Evolutionary conservation across 2,888 invertebrate genomes (phyloP), one percentile per base, ranked within the genome.

Genomic region (Gastracanthus pulcherrimus): DNA sequence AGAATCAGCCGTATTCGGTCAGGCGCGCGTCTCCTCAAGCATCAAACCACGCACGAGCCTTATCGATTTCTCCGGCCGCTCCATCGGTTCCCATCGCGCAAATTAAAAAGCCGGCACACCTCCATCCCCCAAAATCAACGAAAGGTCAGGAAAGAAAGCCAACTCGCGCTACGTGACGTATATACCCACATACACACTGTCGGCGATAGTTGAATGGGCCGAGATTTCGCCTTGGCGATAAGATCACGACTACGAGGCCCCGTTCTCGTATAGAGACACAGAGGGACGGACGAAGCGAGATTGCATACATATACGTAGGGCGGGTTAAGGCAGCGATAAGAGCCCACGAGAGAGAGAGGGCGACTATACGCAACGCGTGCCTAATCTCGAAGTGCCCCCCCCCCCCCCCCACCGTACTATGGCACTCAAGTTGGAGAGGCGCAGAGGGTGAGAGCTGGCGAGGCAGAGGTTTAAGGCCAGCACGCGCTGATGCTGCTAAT

Each of bases 401-500:
- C 13, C 67, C 16, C 29, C 13, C 60, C 26, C 3, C 45, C n/a
- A n/a, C 2, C 58, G 5, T 13, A 34, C 38, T 19, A 19, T 4
- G 26, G 64, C 45, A 31, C 75, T 70, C 69, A 26, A 64, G 64
- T 6, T 7, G 29, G 1, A 13, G 48, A 64, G 34, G 7, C 2
- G 3, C 6, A 66, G 48, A 16, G 16, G 4, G 23, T 11, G 77
- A 76, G 48, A 55, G 51, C 23, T 34, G 2, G 23, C 5, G 4
- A 13, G 45, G 31, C 19, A 9, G 62, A 38, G 55, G 34, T 62
- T 72, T 76, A 81, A 71, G 71, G 66, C 36, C 38, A 36, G 51
- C 6, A n/a, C n/a, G n/a, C 76, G 82, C 82, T 80, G 82, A 80
- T 83, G 82, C 80, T 67, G 82, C 82, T 83, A 78, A 80, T 82